Evolutionary conservation across 2,113 vertebrate genomes (phyloP).

Genomic region (Oncorhynchus mykiss): DNA sequence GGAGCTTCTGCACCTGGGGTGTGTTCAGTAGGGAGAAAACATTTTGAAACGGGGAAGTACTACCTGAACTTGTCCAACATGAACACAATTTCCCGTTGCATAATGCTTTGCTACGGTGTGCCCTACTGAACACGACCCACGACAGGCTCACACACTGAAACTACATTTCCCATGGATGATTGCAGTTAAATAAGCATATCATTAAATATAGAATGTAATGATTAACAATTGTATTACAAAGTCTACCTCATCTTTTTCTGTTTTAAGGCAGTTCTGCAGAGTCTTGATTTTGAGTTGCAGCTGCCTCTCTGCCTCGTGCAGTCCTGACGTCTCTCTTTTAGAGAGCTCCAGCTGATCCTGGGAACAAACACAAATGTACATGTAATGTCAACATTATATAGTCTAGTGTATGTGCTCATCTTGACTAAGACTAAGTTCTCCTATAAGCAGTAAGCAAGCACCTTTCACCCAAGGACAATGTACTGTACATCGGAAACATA

Average conservation of each 20-base stretch:
- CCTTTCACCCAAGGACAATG: too few relatives aligned
- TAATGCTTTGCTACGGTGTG: too few relatives aligned
- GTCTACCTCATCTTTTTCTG: constrained; percentile 92
- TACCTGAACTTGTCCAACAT: too few relatives aligned
- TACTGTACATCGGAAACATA: too few relatives aligned
- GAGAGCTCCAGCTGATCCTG: constrained; percentile 92
- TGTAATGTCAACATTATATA: neutral
- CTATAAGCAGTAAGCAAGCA: neutral
- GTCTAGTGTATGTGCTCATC: neutral
- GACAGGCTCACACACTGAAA: neutral
- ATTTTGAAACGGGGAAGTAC: neutral
- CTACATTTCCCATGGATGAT: neutral
- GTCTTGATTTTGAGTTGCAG: constrained; percentile 91
- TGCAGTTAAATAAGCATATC: neutral
- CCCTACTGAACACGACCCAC: too few relatives aligned
- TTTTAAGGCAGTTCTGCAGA: constrained; percentile 91
- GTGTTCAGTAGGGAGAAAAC: too few relatives aligned
- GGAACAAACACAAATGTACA: constrained; percentile 23
- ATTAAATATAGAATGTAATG: neutral
- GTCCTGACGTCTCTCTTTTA: constrained; percentile 86
- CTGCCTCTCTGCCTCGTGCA: constrained; percentile 93
- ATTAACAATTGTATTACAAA: neutral
- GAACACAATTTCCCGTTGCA: too few relatives aligned
- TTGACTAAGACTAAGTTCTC: neutral
- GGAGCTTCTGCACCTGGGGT: constrained; percentile 91